These are phyloP conservation scores for Perizoma flavofasciatum DNA, from an alignment of 2,888 invertebrate species.

Conservation along the genomic window DNA sequence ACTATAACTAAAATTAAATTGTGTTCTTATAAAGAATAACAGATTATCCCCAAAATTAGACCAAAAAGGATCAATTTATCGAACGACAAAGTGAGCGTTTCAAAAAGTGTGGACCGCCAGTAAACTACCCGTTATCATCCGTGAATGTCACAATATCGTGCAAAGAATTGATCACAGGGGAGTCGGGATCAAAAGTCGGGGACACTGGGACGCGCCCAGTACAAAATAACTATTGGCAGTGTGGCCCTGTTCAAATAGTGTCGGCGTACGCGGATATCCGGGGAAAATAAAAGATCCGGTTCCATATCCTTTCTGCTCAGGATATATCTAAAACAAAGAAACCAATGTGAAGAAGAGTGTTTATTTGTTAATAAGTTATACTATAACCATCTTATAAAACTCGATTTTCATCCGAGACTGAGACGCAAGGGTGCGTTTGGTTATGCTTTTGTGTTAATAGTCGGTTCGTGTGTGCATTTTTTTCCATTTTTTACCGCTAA, in stretches of 20 bases:
- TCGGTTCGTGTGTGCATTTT: too few relatives aligned
- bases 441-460: too few relatives aligned
- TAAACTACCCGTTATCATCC: constrained; percentile 20
- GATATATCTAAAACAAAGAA: constrained; percentile 22
- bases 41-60: neutral
- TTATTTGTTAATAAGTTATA: neutral
- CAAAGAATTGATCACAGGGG: constrained; percentile 44
- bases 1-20: too few relatives aligned
- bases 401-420: too few relatives aligned
- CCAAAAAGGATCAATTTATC: constrained; percentile 7
- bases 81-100: constrained; percentile 2
- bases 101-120: constrained; percentile 18
- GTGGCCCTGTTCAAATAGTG: constrained; percentile 19
- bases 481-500: too few relatives aligned
- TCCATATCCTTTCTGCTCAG: constrained; percentile 16
- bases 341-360: constrained; percentile 1
- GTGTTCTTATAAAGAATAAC: too few relatives aligned
- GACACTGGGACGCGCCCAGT: constrained; percentile 43
- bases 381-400: too few relatives aligned
- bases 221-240: constrained; percentile 47
- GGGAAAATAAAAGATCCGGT: constrained; percentile 19
- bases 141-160: constrained; percentile 36
- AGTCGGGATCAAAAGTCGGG: constrained; percentile 37
- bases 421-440: too few relatives aligned
- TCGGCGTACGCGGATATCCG: constrained; percentile 21